phyloP scores from a whole-genome alignment of 1,140 invertebrate species.

The Diachasmimorpha longicaudata region DNA sequence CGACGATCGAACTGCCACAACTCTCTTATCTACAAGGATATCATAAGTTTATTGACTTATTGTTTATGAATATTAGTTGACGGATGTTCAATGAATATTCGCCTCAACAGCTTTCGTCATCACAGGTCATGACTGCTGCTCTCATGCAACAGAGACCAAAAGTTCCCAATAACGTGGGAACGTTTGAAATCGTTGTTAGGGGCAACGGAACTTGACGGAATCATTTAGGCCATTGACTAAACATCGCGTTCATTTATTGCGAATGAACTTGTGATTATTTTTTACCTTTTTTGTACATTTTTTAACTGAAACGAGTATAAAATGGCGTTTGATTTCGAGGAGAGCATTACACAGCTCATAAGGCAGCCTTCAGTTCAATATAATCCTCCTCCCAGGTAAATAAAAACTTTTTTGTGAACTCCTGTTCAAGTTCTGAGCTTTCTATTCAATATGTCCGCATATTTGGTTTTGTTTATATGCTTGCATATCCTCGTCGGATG shows the following conservation, averaged over 20 bases:
- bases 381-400: background rate
- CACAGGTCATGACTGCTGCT: no score
- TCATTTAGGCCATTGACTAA: background rate
- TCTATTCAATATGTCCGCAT: no score
- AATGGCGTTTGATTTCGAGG: background rate
- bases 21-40: no score
- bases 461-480: no score
- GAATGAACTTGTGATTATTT: background rate
- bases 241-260: background rate
- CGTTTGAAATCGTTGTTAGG: background rate
- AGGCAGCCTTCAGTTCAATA: background rate
- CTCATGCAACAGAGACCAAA: background rate
- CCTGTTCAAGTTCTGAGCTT: background rate
- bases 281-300: background rate
- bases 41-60: no score
- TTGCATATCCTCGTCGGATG: no score
- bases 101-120: no score
- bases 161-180: background rate
- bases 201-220: background rate
- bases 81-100: no score
- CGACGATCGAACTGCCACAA: no score
- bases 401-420: background rate
- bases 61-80: no score
- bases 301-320: background rate
- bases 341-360: background rate